These are phyloP conservation scores for Metallyticus violacea DNA, from an alignment of 2,888 invertebrate species.

Conservation along the genomic window DNA sequence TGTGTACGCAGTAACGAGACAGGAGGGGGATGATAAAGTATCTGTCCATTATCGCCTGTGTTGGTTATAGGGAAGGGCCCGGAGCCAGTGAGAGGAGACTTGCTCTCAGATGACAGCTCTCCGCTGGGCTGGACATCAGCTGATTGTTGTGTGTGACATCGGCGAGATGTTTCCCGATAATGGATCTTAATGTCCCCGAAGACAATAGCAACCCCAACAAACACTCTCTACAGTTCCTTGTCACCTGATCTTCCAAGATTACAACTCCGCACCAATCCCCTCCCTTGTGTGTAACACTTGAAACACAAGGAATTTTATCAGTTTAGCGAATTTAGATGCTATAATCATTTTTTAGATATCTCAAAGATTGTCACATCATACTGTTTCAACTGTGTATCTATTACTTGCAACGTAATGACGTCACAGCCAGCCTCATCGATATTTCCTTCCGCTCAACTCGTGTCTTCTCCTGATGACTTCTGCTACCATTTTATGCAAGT, in stretches of 20 bases:
- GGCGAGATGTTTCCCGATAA: background rate
- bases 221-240: background rate
- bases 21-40: slow-evolving; percentile 14
- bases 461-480: too few relatives aligned
- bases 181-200: background rate
- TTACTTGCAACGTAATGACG: too few relatives aligned
- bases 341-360: too few relatives aligned
- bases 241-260: background rate
- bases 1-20: background rate
- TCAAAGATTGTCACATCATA: too few relatives aligned
- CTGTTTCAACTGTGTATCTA: too few relatives aligned
- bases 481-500: too few relatives aligned
- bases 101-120: background rate
- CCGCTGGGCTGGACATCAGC: background rate
- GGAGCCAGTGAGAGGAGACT: background rate
- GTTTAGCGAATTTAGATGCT: too few relatives aligned
- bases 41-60: slow-evolving; percentile 9
- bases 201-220: background rate
- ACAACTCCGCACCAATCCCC: too few relatives aligned
- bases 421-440: too few relatives aligned
- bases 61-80: background rate
- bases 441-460: too few relatives aligned
- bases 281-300: too few relatives aligned
- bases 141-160: background rate
- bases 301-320: too few relatives aligned